Percentiles rank a stretch among this genome's conserved stretches.
phyloP scores from a whole-genome alignment of 2,888 invertebrate genomes.

The Dolichomitus sp. region DNA sequence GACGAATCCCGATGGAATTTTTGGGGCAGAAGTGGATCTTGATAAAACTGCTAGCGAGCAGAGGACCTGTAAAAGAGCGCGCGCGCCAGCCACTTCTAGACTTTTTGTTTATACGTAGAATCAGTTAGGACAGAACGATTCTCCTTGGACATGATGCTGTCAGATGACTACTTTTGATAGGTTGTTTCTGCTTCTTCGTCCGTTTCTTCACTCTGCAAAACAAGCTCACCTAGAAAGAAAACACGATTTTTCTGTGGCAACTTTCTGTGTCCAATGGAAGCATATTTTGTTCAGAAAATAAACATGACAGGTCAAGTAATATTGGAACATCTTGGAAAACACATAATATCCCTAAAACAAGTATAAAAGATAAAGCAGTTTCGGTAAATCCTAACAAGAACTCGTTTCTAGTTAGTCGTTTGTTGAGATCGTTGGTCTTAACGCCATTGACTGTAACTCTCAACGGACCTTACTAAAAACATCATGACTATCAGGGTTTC shows the following conservation, averaged over 20 bases:
- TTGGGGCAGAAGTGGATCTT: slow-evolving; percentile 79
- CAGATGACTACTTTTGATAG: slow-evolving; percentile 73
- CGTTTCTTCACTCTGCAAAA: slow-evolving; percentile 8
- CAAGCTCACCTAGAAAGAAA: slow-evolving; percentile 50
- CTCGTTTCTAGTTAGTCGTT: background rate
- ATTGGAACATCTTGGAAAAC: background rate
- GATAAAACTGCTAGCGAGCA: slow-evolving; percentile 74
- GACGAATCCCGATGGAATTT: slow-evolving; percentile 82
- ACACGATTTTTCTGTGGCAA: slow-evolving; percentile 25
- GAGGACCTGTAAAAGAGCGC: slow-evolving; percentile 27
- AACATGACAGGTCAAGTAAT: background rate
- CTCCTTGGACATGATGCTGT: slow-evolving; percentile 65
- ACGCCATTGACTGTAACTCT: background rate
- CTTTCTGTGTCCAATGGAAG: background rate
- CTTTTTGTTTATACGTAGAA: slow-evolving; percentile 65
- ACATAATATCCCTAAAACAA: background rate
- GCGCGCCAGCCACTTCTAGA: slow-evolving; percentile 54
- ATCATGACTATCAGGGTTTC: slow-evolving; percentile 1
- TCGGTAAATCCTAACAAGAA: background rate
- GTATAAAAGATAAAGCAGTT: background rate
- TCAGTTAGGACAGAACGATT: slow-evolving; percentile 71
- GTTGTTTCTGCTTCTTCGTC: slow-evolving; percentile 31
- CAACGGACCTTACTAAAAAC: background rate
- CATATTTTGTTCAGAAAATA: background rate
- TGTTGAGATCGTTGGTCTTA: background rate